A percentile compares a stretch with the other conserved stretches of the same genome.
These are phyloP conservation scores for Megalonaias nervosa DNA, from an alignment of 1,140 invertebrate genomes.

Conservation along the genomic window DNA sequence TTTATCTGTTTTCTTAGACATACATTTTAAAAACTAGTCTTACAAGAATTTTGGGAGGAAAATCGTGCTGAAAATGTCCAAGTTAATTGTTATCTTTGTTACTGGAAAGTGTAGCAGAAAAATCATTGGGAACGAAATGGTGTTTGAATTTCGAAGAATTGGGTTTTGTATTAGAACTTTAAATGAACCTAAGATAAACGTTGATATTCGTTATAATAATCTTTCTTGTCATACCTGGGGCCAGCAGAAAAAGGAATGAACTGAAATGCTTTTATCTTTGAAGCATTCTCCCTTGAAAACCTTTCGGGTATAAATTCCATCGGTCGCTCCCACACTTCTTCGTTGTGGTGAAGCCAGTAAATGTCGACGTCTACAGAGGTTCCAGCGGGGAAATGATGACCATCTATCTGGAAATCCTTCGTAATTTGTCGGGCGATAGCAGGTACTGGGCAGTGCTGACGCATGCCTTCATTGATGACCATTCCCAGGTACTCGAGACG, in stretches of 20 bases:
- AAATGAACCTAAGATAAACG: no score
- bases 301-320: conserved; percentile 45
- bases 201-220: no score
- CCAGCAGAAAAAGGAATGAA: conserved; percentile 64
- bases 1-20: no score
- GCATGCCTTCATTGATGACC: conserved; percentile 70
- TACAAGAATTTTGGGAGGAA: no score
- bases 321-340: conserved; percentile 53
- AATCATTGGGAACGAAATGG: no score
- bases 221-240: conserved; percentile 44
- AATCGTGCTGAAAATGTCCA: no score
- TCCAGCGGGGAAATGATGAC: conserved; percentile 44
- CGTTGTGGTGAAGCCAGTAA: conserved; percentile 61
- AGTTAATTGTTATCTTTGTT: no score
- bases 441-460: conserved; percentile 73
- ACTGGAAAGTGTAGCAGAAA: no score
- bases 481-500: conserved; percentile 67
- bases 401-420: conserved; percentile 69
- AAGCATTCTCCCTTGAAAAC: conserved; percentile 54
- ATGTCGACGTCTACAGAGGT: conserved; percentile 42
- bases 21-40: no score
- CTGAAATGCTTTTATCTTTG: conserved; percentile 52
- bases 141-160: no score
- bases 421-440: conserved; percentile 81
- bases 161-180: no score